Evolutionary conservation across 2,797 vertebrate genomes (phyloP), one percentile per base, ranked within the genome.

Genomic region (Danionella dracula): DNA sequence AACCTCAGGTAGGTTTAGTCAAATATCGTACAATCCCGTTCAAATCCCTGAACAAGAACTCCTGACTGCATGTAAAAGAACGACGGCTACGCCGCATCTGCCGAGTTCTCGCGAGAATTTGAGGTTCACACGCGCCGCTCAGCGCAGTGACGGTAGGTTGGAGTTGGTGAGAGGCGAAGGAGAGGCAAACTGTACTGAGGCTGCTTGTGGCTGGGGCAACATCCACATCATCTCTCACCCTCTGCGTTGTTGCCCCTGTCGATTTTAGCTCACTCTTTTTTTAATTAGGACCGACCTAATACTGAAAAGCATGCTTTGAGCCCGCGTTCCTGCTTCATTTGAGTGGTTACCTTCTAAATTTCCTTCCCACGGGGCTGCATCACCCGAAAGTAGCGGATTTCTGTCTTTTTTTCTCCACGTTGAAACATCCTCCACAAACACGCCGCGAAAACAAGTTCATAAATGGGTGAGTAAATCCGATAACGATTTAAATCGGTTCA

Each of bases 381-480:
- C 44, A 67, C 58, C 11, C 4, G 15, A 32, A 53, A 58, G 58
- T 53, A 62, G 59, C 50, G 70, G 64, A 55, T 49, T 68, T 54
- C 12, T 16, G 23, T 27, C 20, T 40, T 23, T 31, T n/a, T n/a
- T 48, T 46, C 44, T 60, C 21, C 23, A 12, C 31, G 1, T 57
- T 68, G 59, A 46, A 41, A 31, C 49, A 55, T 51, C 67, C 49
- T 50, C 44, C 68, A 71, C 59, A 44, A 65, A 54, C 68, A 57
- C 59, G 68, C 49, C 56, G 50, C 32, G 64, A 15, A 20, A 35
- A 68, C 65, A 73, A 73, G 71, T 71, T 76, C 54, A 76, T 76
- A 76, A 76, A 76, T 76, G 75, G 75, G 75, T 76, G 40, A 74
- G 75, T 77, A 69, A 9, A 37, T 13, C 40, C 11, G 5, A 51